These are phyloP conservation scores for Coracopsis vasa DNA, from an alignment of 2,113 vertebrate genomes.

Conservation along the genomic window DNA sequence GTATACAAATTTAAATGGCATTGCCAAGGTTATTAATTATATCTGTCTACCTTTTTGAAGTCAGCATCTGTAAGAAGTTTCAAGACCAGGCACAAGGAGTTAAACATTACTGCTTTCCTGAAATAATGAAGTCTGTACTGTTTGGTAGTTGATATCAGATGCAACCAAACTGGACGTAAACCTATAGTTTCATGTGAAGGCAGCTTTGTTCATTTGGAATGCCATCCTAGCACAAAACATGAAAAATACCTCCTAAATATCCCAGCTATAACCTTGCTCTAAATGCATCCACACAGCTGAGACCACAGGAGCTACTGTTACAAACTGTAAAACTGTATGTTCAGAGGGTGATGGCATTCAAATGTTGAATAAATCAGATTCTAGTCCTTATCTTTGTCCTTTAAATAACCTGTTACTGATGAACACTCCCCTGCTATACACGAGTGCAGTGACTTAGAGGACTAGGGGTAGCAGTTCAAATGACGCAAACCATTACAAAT, in stretches of 20 bases:
- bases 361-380: background rate
- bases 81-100: background rate
- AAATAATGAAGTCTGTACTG: background rate
- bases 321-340: background rate
- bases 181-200: background rate
- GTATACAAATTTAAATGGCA: background rate
- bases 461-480: background rate
- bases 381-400: background rate
- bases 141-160: background rate
- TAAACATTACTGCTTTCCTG: background rate
- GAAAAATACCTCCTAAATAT: background rate
- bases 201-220: background rate
- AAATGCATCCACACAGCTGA: background rate
- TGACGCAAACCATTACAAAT: background rate
- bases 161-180: background rate
- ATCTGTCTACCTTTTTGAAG: background rate
- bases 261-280: background rate
- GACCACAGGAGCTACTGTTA: background rate
- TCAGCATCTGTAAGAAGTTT: constrained; percentile 6
- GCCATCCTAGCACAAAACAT: background rate
- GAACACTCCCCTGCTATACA: background rate
- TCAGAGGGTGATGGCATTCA: background rate
- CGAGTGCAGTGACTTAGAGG: background rate
- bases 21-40: background rate
- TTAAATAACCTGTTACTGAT: background rate